Evolutionary conservation across 2,113 vertebrate genomes (phyloP).

Genomic region (Muntiacus muntjak): DNA sequence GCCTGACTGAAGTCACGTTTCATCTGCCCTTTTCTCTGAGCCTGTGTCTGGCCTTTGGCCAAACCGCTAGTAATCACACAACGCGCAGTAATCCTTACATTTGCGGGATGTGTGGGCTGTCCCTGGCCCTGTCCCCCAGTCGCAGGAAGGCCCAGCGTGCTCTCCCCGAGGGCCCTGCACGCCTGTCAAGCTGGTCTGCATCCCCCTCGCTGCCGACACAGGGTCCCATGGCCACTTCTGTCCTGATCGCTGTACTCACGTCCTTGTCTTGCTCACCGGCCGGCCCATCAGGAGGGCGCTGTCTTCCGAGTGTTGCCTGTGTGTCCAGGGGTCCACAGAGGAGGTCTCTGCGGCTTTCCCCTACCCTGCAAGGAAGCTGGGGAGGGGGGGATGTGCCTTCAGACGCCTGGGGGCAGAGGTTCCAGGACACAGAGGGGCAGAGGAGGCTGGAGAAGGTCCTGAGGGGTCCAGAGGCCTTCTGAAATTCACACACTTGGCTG

Average conservation of each 20-base stretch:
- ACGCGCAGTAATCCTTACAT: background rate
- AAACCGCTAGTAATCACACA: constrained; percentile 26
- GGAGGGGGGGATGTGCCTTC: background rate
- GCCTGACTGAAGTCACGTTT: background rate
- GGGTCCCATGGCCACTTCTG: rapidly evolving
- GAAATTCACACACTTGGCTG: background rate
- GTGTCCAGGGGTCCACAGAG: background rate
- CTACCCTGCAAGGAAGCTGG: background rate
- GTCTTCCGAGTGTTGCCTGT: background rate
- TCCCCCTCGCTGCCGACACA: background rate
- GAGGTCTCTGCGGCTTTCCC: background rate
- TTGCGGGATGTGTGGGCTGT: background rate
- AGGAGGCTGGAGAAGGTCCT: background rate
- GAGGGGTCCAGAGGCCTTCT: background rate
- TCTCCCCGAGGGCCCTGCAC: background rate
- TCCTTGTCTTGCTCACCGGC: background rate
- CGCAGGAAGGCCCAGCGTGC: background rate
- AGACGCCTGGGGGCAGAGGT: background rate
- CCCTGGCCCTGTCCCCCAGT: background rate
- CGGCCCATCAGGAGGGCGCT: rapidly evolving
- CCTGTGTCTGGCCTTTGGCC: constrained; percentile 48
- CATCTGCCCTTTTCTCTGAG: constrained; percentile 17
- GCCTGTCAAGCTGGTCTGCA: background rate
- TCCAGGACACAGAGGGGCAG: background rate
- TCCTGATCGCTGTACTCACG: rapidly evolving